Conservation (phyloP, 2,113 vertebrate species). For the Aspiorhynchus laticeps region DNA sequence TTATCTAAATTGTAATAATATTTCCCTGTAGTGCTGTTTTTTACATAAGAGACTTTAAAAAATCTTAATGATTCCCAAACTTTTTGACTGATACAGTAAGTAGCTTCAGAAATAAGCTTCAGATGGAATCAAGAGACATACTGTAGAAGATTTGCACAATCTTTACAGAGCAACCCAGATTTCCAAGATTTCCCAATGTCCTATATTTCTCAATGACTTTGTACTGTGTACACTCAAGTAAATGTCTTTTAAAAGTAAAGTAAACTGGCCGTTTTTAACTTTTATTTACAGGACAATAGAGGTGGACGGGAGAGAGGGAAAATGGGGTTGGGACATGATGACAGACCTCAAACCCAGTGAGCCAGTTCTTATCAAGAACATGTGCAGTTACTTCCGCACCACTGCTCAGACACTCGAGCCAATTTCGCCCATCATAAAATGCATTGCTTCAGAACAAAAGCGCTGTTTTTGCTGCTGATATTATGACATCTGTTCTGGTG, state of each 20-base stretch:
- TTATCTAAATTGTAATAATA: background rate
- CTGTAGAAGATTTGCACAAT: background rate
- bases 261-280: background rate
- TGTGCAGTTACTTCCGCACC: background rate
- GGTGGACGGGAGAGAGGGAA: background rate
- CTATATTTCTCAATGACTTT: background rate
- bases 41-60: background rate
- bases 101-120: background rate
- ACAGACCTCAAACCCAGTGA: background rate
- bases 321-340: background rate
- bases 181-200: background rate
- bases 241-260: background rate
- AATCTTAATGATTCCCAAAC: too few species aligned
- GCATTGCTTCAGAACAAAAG: background rate
- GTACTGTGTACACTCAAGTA: background rate
- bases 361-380: background rate
- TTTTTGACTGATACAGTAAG: background rate
- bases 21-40: background rate
- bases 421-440: background rate
- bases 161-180: background rate
- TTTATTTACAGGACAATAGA: slow-evolving; percentile 1
- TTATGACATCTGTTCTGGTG: background rate
- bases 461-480: background rate
- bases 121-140: slow-evolving; percentile 14
- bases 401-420: background rate